Conservation (phyloP, 2,113 vertebrate genomes). For the Spheniscus mendiculus region DNA sequence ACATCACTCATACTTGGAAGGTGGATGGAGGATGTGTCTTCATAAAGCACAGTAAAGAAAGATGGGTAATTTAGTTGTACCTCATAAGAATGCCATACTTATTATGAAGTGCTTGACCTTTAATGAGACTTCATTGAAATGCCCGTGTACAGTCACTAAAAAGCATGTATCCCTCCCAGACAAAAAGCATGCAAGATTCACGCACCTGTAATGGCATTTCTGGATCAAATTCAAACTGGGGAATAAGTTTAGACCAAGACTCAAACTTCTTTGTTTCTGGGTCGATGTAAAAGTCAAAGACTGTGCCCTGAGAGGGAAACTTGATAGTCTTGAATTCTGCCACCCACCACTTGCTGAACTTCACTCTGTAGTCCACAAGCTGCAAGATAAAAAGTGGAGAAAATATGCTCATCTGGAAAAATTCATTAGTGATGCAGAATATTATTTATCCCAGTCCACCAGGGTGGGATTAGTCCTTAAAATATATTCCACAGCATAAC, state of each 20-base stretch:
- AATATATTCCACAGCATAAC: neutral
- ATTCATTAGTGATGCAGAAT: neutral
- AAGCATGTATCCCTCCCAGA: neutral
- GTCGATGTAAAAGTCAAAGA: slow-evolving; percentile 96
- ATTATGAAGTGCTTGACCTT: neutral
- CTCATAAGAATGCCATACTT: neutral
- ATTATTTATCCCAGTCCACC: neutral
- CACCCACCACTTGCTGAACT: slow-evolving; percentile 99
- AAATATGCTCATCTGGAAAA: neutral
- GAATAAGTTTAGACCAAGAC: slow-evolving; percentile 91
- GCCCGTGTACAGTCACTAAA: accelerated
- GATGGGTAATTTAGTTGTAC: neutral
- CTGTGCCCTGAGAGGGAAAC: slow-evolving; percentile 93
- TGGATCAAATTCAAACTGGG: slow-evolving; percentile 87
- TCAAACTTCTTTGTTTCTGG: slow-evolving; percentile 92
- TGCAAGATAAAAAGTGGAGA: slow-evolving; percentile 49
- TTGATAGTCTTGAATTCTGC: slow-evolving; percentile 94
- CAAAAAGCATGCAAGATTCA: neutral
- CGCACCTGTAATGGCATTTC: slow-evolving; percentile 90
- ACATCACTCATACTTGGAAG: neutral
- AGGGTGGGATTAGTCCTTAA: neutral
- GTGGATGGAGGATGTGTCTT: neutral
- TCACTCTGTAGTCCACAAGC: slow-evolving; percentile 90
- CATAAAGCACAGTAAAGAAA: neutral
- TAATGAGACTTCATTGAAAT: neutral